Base-by-base conservation (phyloP, 2,888 invertebrate genomes). In the Amphipoea oculea region DNA sequence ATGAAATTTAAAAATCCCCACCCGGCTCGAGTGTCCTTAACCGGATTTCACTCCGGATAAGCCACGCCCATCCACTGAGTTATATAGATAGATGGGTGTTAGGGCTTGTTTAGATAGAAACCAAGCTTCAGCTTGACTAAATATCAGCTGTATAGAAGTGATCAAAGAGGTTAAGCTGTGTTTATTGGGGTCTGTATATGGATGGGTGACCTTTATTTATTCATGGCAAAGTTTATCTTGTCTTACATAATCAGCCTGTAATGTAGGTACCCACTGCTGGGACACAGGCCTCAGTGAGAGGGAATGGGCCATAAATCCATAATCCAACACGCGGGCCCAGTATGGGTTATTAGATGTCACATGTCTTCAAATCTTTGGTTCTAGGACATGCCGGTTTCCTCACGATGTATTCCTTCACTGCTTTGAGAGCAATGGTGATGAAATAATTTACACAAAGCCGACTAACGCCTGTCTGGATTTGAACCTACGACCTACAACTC, bases 11-110 rank as follows among this genome's bases (percentile, higher is more conserved):
- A 85, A 86, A 86, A 63, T 73, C 73, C 29, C 73, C 51, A 23
- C 65, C 62, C 75, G 68, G 72, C 20, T 79, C 12, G 65, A 86
- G 86, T 73, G 82, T 84, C 76, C 86, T 86, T 79, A 78, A 51
- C 87, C 80, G 78, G 86, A 48, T 82, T 82, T 76, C 9, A 67
- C n/a, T 63, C 82, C 79, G 82, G 76, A 69, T 77, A 71, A 20
- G 36, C 36, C 73, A 73, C 67, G 20, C 85, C 76, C 40, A 45
- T 42, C n/a, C 69, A 4, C 40, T 76, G 69, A 86, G 73, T 81
- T 76, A 85, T 78, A 79, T 62, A 60, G 73, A 76, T 57, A 72
- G n/a, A 77, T 69, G n/a, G 42, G 4, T 63, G 36, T 73, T 20
- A 76, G 57, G 73, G 71, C 48, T 48, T 20, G 36, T 69, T 42